Base-by-base conservation (phyloP, 2,797 vertebrate genomes). In the Pipistrellus kuhlii region DNA sequence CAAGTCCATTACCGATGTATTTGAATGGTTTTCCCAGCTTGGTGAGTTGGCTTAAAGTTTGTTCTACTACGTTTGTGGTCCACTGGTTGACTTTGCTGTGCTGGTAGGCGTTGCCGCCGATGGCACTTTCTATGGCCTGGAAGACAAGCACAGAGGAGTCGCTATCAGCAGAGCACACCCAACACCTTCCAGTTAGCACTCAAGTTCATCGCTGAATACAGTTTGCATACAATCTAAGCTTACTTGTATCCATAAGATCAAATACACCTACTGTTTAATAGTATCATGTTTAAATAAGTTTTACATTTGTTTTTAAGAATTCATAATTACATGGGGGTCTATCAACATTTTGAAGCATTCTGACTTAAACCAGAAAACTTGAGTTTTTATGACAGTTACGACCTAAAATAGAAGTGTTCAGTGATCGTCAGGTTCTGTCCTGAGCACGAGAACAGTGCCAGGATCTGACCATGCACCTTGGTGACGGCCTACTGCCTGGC, bases 11-110 rank as follows among this genome's bases (percentile, higher is more conserved):
- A 99, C 99, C 99, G 0, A 99, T 99, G 72, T 99, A 99, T 96
- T 99, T 99, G 97, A 99, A 99, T 17, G 99, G 99, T 81, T 99
- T 99, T 27, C 98, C 98, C 91, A 99, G 98, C 96, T 99, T 99
- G 95, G 98, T 99, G 95, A 99, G 99, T 23, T 99, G 99, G 97
- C 98, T 98, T 76, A 99, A 98, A 8, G 99, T 99, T 94, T 99
- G 99, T 83, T 99, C 99, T 93, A 99, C 98, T 1, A 99, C 98
- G 6, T 97, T 98, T 0, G 98, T 99, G 80, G 98, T 99, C 99
- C 99, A 99, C 96, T 99, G 99, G 75, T 99, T 99, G 59, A 99
- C 99, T 96, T 98, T 99, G 98, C 98, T 99, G 97, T 99, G 99
- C 95, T 99, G 99, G 95, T 99, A 99, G 53, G 98, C 97, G 5